phyloP scores from a whole-genome alignment of 2,113 vertebrate genomes.

The Falco punctatus region DNA sequence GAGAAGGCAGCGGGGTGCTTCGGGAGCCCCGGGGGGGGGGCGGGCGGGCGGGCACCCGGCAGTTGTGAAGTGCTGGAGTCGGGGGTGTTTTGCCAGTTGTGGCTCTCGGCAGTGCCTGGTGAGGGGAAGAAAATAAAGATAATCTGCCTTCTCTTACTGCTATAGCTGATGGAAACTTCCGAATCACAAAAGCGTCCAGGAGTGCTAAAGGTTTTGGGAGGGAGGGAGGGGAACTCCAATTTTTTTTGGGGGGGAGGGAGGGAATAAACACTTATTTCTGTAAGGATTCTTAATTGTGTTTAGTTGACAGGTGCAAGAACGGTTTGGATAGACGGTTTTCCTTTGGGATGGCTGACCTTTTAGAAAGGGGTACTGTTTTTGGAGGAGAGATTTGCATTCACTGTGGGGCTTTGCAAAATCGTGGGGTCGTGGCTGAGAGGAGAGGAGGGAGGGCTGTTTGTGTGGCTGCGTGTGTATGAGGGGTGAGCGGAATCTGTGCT shows the following conservation, averaged over 20 bases:
- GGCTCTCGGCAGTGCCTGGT: not conserved
- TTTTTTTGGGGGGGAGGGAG: not conserved
- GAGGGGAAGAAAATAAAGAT: fast-evolving
- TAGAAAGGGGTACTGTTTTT: not conserved
- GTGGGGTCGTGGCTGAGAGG: not conserved
- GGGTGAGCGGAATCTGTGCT: not conserved
- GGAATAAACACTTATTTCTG: not conserved
- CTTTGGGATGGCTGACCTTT: not conserved
- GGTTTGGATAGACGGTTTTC: not conserved
- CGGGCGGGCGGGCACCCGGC: not conserved
- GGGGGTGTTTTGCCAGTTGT: fast-evolving
- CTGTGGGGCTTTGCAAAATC: not conserved
- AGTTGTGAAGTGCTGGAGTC: not conserved
- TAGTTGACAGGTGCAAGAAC: conserved; percentile 46
- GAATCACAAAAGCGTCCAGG: not conserved
- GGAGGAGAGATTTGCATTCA: not conserved
- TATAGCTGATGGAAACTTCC: not conserved
- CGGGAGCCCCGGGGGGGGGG: not conserved
- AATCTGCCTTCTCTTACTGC: not conserved
- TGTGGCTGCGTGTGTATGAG: not conserved
- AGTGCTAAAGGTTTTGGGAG: not conserved
- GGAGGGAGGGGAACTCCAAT: not conserved
- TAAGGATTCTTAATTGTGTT: not conserved
- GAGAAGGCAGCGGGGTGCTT: too few relatives aligned
- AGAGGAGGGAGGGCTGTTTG: not conserved